Percentiles rank a stretch among this genome's conserved stretches.
These are phyloP conservation scores for Cheirogaleus major DNA, from an alignment of 2,797 vertebrate species.

Conservation along the genomic window DNA sequence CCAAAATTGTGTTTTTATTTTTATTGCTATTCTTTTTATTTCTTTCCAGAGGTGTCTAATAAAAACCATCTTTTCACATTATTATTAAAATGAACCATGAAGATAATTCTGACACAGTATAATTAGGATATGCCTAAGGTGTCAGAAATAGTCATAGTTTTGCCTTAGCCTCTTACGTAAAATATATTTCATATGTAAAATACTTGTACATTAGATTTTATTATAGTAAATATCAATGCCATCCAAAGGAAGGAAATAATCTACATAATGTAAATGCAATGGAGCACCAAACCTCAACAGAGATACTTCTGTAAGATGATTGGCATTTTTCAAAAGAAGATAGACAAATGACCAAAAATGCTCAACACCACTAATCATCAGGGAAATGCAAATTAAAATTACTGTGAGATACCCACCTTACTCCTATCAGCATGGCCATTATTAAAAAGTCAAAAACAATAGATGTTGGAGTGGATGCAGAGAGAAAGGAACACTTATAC, in stretches of 20 bases:
- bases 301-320: slow-evolving; percentile 1
- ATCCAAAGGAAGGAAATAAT: slow-evolving; percentile 51
- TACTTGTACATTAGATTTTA: slow-evolving; percentile 62
- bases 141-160: slow-evolving; percentile 61
- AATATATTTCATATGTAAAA: slow-evolving; percentile 49
- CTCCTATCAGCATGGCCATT: neutral
- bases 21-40: neutral
- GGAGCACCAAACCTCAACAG: neutral
- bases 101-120: slow-evolving; percentile 22
- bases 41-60: slow-evolving; percentile 42
- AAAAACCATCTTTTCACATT: slow-evolving; percentile 39
- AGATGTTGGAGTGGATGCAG: neutral
- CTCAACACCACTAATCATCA: neutral
- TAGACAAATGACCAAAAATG: neutral
- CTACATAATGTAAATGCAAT: slow-evolving; percentile 11
- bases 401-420: neutral
- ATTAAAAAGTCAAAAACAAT: neutral
- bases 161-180: slow-evolving; percentile 60
- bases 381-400: neutral
- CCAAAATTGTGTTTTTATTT: slow-evolving; percentile 17
- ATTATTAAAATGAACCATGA: slow-evolving; percentile 39
- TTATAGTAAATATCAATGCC: slow-evolving; percentile 37
- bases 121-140: slow-evolving; percentile 28
- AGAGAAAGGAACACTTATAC: neutral
- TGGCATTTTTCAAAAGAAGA: neutral